Base-by-base conservation (phyloP, 2,113 vertebrate genomes). In the Halichoerus grypus region DNA sequence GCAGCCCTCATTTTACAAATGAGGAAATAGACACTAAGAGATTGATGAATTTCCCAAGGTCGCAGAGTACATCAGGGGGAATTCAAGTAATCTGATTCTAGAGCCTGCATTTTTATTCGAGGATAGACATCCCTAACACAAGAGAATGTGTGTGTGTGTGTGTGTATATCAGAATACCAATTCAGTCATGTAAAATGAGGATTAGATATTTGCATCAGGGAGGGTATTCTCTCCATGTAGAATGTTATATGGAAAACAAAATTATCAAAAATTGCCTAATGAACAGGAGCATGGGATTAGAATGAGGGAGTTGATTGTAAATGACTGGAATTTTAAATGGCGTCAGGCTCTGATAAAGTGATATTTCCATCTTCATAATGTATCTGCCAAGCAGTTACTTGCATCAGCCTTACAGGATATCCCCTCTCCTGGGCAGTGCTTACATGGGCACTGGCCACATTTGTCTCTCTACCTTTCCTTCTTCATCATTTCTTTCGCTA, bases 41-140 rank as follows among this genome's bases (percentile, higher is more conserved):
- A 76, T 26, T 28, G 26, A 46, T 95, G 91, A 90, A 77, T 93
- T 90, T 93, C 72, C 46, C 71, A 88, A 59, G 24, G 26, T 79
- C 85, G 65, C 76, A 91, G 59, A 94, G 16, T 49, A 63, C 91
- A 77, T 92, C n/a, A 88, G 1, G 67, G 49, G 84, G 33, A 96
- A 92, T 39, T 77, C 67, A 86, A 88, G 22, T 88, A 95, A 90
- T 91, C 8, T 94, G 69, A 87, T 36, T 87, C 11, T 18, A 80
- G 74, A 94, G 26, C 49, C 67, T n/a, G 72, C 18, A 36, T n/a
- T 95, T 90, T 90, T 63, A 87, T 55, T 21, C 21, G 4, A 39
- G 63, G 28, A 7, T 72, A 59, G 55, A 80, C 8, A 79, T 83
- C 46, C 7, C 9, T 24, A 67, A 80, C 77, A 88, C 22, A 55